phyloP scores from a whole-genome alignment of 2,888 invertebrate genomes.

The Idaea aversata region DNA sequence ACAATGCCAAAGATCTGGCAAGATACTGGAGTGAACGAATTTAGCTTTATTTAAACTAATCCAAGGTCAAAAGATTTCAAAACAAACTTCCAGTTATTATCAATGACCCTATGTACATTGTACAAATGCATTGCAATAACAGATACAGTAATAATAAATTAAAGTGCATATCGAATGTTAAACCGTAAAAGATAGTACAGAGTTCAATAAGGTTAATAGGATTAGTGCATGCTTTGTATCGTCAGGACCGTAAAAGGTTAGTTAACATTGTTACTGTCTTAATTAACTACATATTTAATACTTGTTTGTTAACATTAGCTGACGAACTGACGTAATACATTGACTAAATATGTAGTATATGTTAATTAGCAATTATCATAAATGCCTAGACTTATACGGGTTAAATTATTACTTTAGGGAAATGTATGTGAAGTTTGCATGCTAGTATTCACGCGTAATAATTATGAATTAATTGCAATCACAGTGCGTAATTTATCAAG shows the following conservation, averaged over 20 bases:
- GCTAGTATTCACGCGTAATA: not conserved
- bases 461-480: not conserved
- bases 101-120: no score
- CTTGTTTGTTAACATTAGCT: conserved; percentile 1
- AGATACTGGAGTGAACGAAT: no score
- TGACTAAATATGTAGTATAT: not conserved
- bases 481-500: not conserved
- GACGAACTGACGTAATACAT: not conserved
- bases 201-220: conserved; percentile 57
- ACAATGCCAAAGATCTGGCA: no score
- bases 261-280: conserved; percentile 32
- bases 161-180: conserved; percentile 53
- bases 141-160: conserved; percentile 18
- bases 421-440: not conserved
- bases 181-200: conserved; percentile 51
- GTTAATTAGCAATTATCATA: not conserved
- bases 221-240: conserved; percentile 53
- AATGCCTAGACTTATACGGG: not conserved
- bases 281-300: conserved; percentile 20
- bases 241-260: conserved; percentile 39
- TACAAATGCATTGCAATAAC: no score
- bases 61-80: no score
- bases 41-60: no score
- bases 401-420: not conserved
- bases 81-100: no score